Evolutionary conservation across 2,888 invertebrate genomes (phyloP).

Genomic region (Cantharis nigra): DNA sequence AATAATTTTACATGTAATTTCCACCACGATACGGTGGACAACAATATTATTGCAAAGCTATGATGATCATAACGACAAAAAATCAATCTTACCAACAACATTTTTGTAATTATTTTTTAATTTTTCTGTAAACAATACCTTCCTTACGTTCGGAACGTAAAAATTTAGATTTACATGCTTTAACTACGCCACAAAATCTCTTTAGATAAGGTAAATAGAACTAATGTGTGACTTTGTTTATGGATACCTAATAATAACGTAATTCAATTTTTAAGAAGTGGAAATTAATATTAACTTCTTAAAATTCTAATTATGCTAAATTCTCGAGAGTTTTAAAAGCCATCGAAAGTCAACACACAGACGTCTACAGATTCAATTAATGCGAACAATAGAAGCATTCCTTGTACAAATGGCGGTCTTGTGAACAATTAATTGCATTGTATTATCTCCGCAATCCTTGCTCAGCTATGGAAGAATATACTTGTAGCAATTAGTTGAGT

Average conservation of each 20-base stretch:
- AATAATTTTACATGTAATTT: no score
- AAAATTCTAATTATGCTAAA: slow-evolving; percentile 15
- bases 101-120: no score
- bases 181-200: no score
- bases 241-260: not conserved
- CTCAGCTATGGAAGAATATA: slow-evolving; percentile 24
- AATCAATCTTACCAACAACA: no score
- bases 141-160: no score
- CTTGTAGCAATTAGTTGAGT: slow-evolving; percentile 15
- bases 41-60: no score
- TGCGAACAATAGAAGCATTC: slow-evolving; percentile 50
- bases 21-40: no score
- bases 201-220: no score
- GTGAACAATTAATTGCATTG: slow-evolving; percentile 43
- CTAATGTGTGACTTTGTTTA: not conserved
- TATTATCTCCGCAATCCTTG: slow-evolving; percentile 29
- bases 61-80: no score
- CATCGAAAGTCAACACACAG: slow-evolving; percentile 23
- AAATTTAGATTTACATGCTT: no score
- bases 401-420: slow-evolving; percentile 50
- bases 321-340: slow-evolving; percentile 22
- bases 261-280: not conserved
- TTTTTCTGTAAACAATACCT: no score
- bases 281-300: not conserved
- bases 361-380: slow-evolving; percentile 47